phyloP scores from a whole-genome alignment of 2,888 invertebrate genomes.

The Noctua comes region DNA sequence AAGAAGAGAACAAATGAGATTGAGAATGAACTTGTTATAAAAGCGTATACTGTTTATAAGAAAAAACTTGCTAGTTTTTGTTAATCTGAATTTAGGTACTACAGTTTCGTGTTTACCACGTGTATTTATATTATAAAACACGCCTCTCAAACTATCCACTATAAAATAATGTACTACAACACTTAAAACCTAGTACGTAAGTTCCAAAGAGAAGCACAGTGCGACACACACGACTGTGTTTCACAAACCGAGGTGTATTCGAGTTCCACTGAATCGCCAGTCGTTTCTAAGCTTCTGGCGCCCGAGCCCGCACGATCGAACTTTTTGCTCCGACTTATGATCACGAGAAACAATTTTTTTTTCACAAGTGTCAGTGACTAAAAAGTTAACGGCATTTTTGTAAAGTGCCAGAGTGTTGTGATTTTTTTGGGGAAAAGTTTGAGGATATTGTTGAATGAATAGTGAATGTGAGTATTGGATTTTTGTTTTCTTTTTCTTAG shows the following conservation, averaged over 20 bases:
- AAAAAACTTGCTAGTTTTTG: too few species aligned
- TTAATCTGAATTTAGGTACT: too few species aligned
- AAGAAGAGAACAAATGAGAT: too few species aligned
- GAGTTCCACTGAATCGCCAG: constrained; percentile 63
- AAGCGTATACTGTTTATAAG: too few species aligned
- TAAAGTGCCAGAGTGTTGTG: constrained; percentile 65
- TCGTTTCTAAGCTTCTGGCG: constrained; percentile 66
- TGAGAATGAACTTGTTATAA: too few species aligned
- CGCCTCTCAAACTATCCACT: background rate
- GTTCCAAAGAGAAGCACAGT: constrained; percentile 44
- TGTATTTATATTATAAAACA: too few species aligned
- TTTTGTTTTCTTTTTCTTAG: constrained; percentile 24
- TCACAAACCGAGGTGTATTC: constrained; percentile 36
- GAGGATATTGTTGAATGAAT: constrained; percentile 56
- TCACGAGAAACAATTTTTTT: constrained; percentile 63
- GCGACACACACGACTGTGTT: constrained; percentile 60
- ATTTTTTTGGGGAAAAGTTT: constrained; percentile 57
- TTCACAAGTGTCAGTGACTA: constrained; percentile 58
- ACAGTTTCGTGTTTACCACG: too few species aligned
- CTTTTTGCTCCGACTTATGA: constrained; percentile 56
- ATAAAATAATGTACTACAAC: background rate
- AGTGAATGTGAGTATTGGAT: constrained; percentile 55
- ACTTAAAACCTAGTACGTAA: background rate
- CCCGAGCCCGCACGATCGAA: constrained; percentile 64
- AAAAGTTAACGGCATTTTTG: constrained; percentile 56